Base-by-base conservation (phyloP, 1,140 invertebrate species). In the Drosophila murphyi region DNA sequence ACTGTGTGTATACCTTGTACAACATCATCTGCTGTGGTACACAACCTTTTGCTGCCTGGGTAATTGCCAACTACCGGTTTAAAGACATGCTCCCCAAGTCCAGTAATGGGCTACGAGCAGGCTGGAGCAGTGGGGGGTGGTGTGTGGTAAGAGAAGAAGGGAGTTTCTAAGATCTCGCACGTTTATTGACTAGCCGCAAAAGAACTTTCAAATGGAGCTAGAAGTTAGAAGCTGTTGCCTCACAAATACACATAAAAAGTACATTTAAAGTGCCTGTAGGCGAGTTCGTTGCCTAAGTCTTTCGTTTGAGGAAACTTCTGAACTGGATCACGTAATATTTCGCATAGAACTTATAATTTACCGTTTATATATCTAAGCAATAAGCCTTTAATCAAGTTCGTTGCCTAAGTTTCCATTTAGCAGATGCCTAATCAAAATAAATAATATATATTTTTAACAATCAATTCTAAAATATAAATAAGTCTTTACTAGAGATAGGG, bases 21-120 rank as follows among this genome's bases (percentile, higher is more conserved):
- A 69, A 70, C 55, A 72, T 74, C 72, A 70, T 61, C 72, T 74
- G 72, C 57, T 69, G 65, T 74, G 65, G 65, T 69, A 74, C 65
- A 74, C 61, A 72, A 76, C 73, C 55, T 76, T 76, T 76, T 76
- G 69, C 73, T 74, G 56, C 12, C 72, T 74, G 60, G 61, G 57
- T 83, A 83, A 82, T 82, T 82, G 80, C 80, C 80, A 79, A 83
- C 76, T 83, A 83, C 81, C 80, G 80, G 81, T 83, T 83, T 83
- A 79, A 62, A 79, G 76, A 74, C 50, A 67, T 70, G 64, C 75
- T 70, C 72, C 72, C 57, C 62, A 70, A 74, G 51, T 62, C 63
- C 37, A 56, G 5, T 28, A 35, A 29, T 52, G 55, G 6, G 39
- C 28, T 7, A 35, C 32, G 0, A 20, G 29, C 41, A 6, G 12